Evolutionary conservation across 1,140 invertebrate species (phyloP).

Genomic region (Dinoponera quadriceps): DNA sequence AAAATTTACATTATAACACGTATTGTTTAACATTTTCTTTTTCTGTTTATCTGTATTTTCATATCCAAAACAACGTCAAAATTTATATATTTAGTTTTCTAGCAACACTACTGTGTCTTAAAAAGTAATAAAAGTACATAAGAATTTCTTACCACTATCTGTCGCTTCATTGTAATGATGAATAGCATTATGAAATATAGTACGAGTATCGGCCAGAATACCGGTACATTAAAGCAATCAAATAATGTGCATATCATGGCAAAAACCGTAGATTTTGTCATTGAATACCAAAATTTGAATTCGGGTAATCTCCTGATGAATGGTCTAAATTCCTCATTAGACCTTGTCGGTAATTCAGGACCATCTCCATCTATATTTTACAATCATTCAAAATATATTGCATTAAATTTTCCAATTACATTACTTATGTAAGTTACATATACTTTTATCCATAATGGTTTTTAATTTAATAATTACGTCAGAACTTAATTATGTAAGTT

Average conservation of each 20-base stretch:
- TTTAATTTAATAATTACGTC: constrained; percentile 25
- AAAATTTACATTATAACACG: no score
- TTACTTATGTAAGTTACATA: neutral
- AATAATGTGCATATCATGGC: constrained; percentile 98
- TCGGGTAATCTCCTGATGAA: constrained; percentile 99
- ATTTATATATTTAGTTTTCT: neutral
- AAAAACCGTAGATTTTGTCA: constrained; percentile 97
- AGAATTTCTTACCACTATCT: constrained; percentile 94
- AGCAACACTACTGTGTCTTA: neutral
- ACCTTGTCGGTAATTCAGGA: constrained; percentile 96
- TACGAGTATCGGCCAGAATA: constrained; percentile 99
- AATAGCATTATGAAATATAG: constrained; percentile 99
- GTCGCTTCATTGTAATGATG: constrained; percentile 99
- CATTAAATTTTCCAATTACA: neutral
- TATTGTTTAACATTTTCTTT: neutral
- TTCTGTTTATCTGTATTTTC: neutral
- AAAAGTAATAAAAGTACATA: constrained; percentile 15
- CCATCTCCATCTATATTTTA: constrained; percentile 90
- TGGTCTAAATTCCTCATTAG: constrained; percentile 98
- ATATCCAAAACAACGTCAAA: neutral
- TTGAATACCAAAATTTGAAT: constrained; percentile 99
- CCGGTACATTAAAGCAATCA: constrained; percentile 99
- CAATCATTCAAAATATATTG: neutral
- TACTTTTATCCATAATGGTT: neutral
- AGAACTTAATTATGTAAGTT: no score